Percentiles rank a stretch among this genome's conserved stretches.
Evolutionary conservation across 2,113 vertebrate species (phyloP).

Genomic region (Mustelus asterias): DNA sequence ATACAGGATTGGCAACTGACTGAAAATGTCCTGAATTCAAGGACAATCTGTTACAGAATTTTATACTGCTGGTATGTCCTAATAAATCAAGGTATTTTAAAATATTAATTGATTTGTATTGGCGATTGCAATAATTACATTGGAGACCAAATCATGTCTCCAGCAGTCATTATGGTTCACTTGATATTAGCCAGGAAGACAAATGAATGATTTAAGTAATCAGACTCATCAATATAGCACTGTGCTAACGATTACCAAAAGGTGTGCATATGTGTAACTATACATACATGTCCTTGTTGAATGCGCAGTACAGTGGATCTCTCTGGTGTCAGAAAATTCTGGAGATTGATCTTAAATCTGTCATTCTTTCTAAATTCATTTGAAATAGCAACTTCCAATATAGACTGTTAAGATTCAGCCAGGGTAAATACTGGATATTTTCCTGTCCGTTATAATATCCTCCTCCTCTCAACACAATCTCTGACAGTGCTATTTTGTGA

Average conservation of each 20-base stretch:
- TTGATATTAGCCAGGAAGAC: not conserved
- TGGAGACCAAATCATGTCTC: no score
- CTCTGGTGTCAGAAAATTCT: not conserved
- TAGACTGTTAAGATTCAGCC: not conserved
- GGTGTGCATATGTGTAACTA: not conserved
- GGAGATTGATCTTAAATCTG: not conserved
- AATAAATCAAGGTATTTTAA: not conserved
- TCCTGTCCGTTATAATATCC: not conserved
- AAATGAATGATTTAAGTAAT: not conserved
- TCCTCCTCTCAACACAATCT: not conserved
- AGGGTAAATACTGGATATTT: not conserved
- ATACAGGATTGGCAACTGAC: not conserved
- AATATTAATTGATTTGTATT: not conserved
- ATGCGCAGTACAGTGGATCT: not conserved
- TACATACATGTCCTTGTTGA: not conserved
- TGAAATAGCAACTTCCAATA: not conserved
- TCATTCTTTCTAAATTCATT: not conserved
- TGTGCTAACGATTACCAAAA: not conserved
- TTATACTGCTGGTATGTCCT: not conserved
- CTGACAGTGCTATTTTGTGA: constrained; percentile 2
- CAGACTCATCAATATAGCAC: not conserved
- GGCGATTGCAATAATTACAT: not conserved
- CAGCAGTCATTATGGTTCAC: not conserved
- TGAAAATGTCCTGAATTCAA: not conserved
- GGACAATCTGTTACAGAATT: not conserved